Percentiles rank a stretch among this genome's conserved stretches.
These are phyloP conservation scores for Spodoptera picta DNA, from an alignment of 2,888 invertebrate genomes.

Conservation along the genomic window DNA sequence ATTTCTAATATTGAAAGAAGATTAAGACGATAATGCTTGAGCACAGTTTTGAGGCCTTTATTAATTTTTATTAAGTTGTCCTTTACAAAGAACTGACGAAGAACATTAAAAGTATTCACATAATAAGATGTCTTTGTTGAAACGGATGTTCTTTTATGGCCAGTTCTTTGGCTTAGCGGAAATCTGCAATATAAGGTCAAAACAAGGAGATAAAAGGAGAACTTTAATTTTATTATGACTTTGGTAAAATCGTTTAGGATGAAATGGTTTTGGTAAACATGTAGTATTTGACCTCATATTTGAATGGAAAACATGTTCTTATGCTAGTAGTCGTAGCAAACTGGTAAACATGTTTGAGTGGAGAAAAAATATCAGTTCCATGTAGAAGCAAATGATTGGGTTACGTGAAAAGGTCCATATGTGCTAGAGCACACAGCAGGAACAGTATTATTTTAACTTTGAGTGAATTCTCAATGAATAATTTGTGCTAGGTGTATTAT, in stretches of 20 bases:
- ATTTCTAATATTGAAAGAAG: slow-evolving; percentile 42
- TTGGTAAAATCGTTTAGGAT: background rate
- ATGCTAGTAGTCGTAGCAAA: too few relatives aligned
- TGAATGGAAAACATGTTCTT: too few relatives aligned
- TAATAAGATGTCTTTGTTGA: slow-evolving; percentile 10
- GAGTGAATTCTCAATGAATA: too few relatives aligned
- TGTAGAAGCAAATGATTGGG: too few relatives aligned
- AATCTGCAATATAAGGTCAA: slow-evolving; percentile 5
- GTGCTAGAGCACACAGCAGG: too few relatives aligned
- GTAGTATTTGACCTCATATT: too few relatives aligned
- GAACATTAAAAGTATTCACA: slow-evolving; percentile 10
- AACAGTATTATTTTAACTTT: too few relatives aligned
- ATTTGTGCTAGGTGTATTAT: too few relatives aligned
- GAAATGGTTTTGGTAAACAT: background rate
- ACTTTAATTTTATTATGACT: slow-evolving; percentile 14
- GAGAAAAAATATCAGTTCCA: too few relatives aligned
- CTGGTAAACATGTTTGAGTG: too few relatives aligned
- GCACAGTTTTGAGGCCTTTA: slow-evolving; percentile 32
- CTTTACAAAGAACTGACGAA: slow-evolving; percentile 4
- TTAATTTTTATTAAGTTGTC: slow-evolving; percentile 25
- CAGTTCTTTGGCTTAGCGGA: slow-evolving; percentile 12
- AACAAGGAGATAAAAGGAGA: slow-evolving; percentile 22
- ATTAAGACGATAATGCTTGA: slow-evolving; percentile 43
- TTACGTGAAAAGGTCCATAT: too few relatives aligned
- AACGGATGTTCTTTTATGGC: slow-evolving; percentile 13